Evolutionary conservation across 2,797 vertebrate genomes (phyloP), one percentile per base, ranked within the genome.

Genomic region (Carapus acus): DNA sequence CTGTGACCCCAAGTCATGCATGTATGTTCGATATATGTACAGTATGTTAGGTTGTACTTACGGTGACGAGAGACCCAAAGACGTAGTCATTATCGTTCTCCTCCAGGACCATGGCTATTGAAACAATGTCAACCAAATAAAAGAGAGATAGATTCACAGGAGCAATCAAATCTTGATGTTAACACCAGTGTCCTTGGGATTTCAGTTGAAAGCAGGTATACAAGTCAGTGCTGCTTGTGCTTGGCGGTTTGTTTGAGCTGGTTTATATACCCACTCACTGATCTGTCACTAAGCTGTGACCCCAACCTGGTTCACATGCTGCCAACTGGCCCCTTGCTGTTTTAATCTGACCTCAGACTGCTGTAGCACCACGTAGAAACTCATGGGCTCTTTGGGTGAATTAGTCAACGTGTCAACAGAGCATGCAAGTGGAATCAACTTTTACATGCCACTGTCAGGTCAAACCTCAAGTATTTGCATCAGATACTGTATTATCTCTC

Each of bases 21-120:
- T 13, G 3, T 7, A 4, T 7, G 31, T 4, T 7, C 4, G 6
- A 33, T 33, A 13, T 4, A 33, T 4, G 3, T 33, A 33, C 2
- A 9, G 2, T 13, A 33, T 33, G 31, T 33, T 33, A 36, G 6
- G 34, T 36, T 36, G 71, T 80, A 89, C 88, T 88, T 49, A 89
- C 88, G 24, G 67, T 79, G 55, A 83, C 62, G 3, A 83, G 77
- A 5, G 74, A 57, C 54, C 78, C 79, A 75, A 85, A 88, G 49
- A 83, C 79, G 16, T 67, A 75, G 73, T 86, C 80, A 8, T 20
- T 19, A 58, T 86, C 83, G 9, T 76, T 79, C 1, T 84, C 86
- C 60, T 86, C 76, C 60, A 87, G 76, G 11, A 83, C 83, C 87
- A 89, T 89, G 64, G 74, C 69, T 76, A 59, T 58, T 52, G 69